phyloP scores from a whole-genome alignment of 2,797 vertebrate species.

The Brachyrhaphis roseni region DNA sequence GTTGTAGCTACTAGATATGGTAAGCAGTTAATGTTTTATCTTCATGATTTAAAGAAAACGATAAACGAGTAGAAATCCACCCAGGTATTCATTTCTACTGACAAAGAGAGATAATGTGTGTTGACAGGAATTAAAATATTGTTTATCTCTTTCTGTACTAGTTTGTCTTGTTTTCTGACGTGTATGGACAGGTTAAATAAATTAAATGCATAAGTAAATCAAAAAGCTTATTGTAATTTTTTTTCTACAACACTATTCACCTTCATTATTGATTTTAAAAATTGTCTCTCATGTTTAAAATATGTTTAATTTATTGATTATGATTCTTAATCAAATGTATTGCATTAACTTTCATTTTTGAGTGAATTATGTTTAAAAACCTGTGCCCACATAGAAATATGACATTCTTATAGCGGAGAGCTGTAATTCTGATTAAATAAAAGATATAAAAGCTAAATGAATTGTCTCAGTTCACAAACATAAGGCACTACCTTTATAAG shows the following conservation, averaged over 20 bases:
- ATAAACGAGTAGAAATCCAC: neutral
- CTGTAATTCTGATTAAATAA: neutral
- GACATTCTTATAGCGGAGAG: neutral
- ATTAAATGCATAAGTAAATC: no score
- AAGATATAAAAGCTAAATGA: neutral
- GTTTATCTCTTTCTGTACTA: neutral
- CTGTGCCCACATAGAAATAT: neutral
- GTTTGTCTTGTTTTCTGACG: no score
- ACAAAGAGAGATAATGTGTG: neutral
- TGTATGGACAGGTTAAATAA: no score
- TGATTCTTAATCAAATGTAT: neutral
- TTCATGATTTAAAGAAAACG: neutral
- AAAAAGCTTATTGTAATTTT: no score
- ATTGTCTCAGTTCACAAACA: neutral
- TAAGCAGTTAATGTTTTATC: neutral
- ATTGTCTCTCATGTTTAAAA: neutral
- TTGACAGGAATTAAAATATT: neutral
- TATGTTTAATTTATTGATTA: neutral
- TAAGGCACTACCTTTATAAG: neutral
- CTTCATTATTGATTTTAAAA: neutral
- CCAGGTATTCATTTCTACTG: neutral
- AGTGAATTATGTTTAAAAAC: neutral
- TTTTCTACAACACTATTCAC: neutral
- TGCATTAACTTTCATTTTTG: neutral
- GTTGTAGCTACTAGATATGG: neutral